These are phyloP conservation scores for Cygnus atratus DNA, from an alignment of 2,113 vertebrate species.

Conservation along the genomic window DNA sequence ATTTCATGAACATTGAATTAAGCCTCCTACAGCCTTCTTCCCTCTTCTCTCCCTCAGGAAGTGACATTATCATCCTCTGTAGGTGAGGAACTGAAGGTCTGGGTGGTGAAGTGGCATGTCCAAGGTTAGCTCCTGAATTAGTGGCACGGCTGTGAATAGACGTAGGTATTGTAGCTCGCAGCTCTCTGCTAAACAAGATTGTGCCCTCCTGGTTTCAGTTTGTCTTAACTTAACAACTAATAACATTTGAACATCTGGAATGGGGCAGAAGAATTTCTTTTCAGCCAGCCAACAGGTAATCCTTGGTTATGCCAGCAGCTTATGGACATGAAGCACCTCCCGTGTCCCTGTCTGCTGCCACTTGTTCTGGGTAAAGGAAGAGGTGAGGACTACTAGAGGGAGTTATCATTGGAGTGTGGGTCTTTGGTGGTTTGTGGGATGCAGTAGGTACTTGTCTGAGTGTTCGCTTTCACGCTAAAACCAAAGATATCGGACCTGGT, in stretches of 20 bases:
- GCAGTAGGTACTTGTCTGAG: background rate
- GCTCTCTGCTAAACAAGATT: background rate
- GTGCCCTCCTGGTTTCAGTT: background rate
- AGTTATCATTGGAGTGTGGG: background rate
- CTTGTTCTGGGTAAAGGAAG: background rate
- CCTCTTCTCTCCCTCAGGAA: background rate
- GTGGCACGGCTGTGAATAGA: conserved; percentile 30
- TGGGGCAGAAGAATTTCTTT: background rate
- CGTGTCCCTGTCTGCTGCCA: accelerated
- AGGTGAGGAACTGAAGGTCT: conserved; percentile 3
- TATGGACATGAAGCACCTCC: background rate
- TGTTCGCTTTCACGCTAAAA: background rate
- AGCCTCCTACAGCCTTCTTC: background rate
- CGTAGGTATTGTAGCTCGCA: background rate
- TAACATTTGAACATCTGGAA: background rate
- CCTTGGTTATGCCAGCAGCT: background rate
- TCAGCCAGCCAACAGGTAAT: background rate
- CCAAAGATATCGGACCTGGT: background rate
- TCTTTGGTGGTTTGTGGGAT: background rate
- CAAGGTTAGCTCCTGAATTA: conserved; percentile 27
- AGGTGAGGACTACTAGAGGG: background rate
- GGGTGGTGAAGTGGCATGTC: background rate
- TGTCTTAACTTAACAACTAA: background rate
- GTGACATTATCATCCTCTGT: background rate
- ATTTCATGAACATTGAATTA: background rate